Evolutionary conservation across 2,113 vertebrate genomes (phyloP), one percentile per base, ranked within the genome.

Genomic region (Onychostruthus taczanowskii): DNA sequence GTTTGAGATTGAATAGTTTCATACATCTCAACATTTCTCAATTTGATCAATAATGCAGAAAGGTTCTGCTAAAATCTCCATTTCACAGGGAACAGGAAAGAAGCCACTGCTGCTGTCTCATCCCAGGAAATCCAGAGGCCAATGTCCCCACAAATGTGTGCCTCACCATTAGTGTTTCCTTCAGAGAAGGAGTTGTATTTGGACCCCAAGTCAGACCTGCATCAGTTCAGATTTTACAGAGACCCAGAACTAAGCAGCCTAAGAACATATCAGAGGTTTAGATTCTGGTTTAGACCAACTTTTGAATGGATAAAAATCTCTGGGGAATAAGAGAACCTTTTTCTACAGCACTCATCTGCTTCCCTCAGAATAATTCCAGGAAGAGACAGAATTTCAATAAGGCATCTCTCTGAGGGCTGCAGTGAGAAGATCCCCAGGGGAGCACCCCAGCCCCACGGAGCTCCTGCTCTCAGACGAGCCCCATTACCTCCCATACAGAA

Each of bases 321-420:
- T 2, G 31, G 55, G 61, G 91, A 93, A 28, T 3, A 68, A 61
- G 61, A 55, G 2, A 81, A 67, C 77, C 75, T 82, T 79, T 72
- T 78, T 67, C 68, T 73, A 67, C 75, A 85, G 88, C 44, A 41
- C 49, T 88, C 87, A 56, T 72, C 68, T 93, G 83, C 87, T 53
- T 72, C 93, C 59, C 85, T 46, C 15, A 1, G 37, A 78, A 66
- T 46, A 70, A 91, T 75, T 39, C 52, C 49, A 46, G 39, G 53
- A 76, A 83, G 74, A 90, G 78, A 46, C 66, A 77, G 82, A 69
- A 89, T 93, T 82, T 93, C 93, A 92, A 68, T 62, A 21, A 89
- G 72, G 75, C 46, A 77, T 59, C 49, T 64, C 81, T 92, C 64
- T 0, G 17, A 74, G 63, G 82, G 56, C 75, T 73, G 28, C 64